A percentile compares a stretch with the other conserved stretches of the same genome.
These are phyloP conservation scores for Scatophagus argus DNA, from an alignment of 2,113 vertebrate species.

Conservation along the genomic window DNA sequence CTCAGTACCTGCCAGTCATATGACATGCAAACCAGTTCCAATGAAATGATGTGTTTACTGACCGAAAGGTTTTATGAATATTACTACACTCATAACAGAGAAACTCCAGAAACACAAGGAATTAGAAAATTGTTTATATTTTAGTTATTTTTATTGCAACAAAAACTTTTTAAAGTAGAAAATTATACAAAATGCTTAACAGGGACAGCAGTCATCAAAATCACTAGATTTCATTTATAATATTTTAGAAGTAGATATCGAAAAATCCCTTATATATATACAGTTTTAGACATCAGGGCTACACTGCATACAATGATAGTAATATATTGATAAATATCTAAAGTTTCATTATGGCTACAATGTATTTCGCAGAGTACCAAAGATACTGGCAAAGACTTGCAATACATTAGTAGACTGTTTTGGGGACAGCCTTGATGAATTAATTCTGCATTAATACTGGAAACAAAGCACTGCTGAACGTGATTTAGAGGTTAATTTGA, in stretches of 20 bases:
- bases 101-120: not conserved
- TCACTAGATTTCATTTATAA: not conserved
- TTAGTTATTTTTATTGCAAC: conserved; percentile 53
- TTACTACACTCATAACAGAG: no score
- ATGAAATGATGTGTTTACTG: no score
- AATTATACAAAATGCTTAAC: conserved; percentile 45
- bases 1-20: no score
- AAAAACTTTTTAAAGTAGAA: conserved; percentile 23
- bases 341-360: conserved; percentile 3
- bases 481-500: not conserved
- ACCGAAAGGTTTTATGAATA: no score
- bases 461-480: not conserved
- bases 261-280: not conserved
- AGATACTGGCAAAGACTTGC: not conserved
- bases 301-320: not conserved
- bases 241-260: not conserved
- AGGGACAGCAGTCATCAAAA: conserved; percentile 6
- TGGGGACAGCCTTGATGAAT: not conserved
- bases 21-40: no score
- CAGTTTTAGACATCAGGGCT: conserved; percentile 15
- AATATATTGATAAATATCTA: conserved; percentile 2
- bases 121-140: not conserved
- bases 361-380: conserved; percentile 13
- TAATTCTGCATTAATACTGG: conserved; percentile 2
- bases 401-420: not conserved